A percentile compares a stretch with the other conserved stretches of the same genome.
These are phyloP conservation scores for Zhengitettix transpicula DNA, from an alignment of 2,888 invertebrate genomes.

Conservation along the genomic window DNA sequence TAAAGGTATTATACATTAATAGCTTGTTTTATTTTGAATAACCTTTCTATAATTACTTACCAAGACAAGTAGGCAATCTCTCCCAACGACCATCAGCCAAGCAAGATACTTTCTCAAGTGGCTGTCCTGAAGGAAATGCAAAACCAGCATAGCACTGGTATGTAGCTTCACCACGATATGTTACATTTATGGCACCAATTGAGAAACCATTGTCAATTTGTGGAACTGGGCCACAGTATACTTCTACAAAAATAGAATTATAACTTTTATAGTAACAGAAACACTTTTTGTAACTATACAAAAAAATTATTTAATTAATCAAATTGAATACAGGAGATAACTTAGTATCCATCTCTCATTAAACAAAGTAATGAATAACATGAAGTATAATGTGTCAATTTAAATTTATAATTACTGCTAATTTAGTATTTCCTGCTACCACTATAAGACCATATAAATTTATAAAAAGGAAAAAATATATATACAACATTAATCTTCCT, in stretches of 20 bases:
- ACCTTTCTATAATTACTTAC: constrained; percentile 26
- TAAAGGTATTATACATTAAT: too few species aligned
- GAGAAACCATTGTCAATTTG: constrained; percentile 97
- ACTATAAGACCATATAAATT: too few species aligned
- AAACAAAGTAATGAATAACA: too few species aligned
- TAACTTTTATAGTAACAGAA: neutral
- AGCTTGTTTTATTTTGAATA: neutral
- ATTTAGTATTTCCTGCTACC: too few species aligned
- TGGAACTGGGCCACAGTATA: constrained; percentile 93
- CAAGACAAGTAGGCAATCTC: constrained; percentile 75
- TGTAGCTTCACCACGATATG: constrained; percentile 80
- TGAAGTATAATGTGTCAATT: too few species aligned
- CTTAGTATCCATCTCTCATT: too few species aligned
- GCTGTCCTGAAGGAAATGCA: constrained; percentile 74
- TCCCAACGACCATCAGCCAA: constrained; percentile 84
- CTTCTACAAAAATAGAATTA: constrained; percentile 35
- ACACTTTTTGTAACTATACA: neutral
- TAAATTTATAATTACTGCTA: too few species aligned
- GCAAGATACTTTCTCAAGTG: constrained; percentile 78
- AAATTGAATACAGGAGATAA: too few species aligned
- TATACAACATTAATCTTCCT: too few species aligned
- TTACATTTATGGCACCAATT: constrained; percentile 88
- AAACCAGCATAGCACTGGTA: constrained; percentile 96
- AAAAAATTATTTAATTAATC: neutral
- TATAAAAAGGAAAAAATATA: too few species aligned